A percentile compares a stretch with the other conserved stretches of the same genome.
Evolutionary conservation across 2,113 vertebrate species (phyloP).

Genomic region (Tonatia bakeri): DNA sequence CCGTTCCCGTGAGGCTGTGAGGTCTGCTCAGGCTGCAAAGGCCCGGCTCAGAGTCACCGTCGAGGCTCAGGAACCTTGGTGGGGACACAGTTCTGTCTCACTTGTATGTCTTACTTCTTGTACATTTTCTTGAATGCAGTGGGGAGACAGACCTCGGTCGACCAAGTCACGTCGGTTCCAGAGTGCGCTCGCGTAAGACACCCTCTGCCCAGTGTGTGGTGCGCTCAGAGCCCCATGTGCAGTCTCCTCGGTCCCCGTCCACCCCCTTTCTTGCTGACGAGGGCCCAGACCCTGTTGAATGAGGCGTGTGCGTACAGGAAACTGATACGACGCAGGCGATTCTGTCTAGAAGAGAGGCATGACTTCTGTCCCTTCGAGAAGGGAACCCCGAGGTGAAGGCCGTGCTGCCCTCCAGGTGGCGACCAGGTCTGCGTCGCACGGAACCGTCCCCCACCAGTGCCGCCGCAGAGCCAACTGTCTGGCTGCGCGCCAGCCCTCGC

Average conservation of each 20-base stretch:
- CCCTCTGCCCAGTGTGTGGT: not conserved
- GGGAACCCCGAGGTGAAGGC: fast-evolving
- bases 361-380: not conserved
- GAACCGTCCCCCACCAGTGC: fast-evolving
- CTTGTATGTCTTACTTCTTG: not conserved
- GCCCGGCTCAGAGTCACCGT: fast-evolving
- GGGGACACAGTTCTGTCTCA: too few species aligned
- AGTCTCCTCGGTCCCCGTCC: not conserved
- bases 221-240: not conserved
- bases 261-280: not conserved
- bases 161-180: not conserved
- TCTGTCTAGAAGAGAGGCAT: fast-evolving
- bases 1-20: fast-evolving
- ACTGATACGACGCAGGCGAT: fast-evolving
- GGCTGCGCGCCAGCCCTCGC: fast-evolving
- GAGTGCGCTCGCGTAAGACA: not conserved
- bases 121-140: not conserved
- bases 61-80: fast-evolving
- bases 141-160: not conserved
- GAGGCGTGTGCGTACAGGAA: fast-evolving
- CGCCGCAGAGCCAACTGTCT: fast-evolving
- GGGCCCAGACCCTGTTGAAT: too few species aligned
- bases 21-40: not conserved
- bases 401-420: fast-evolving
- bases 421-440: fast-evolving